These are phyloP conservation scores for Magallana gigas DNA, from an alignment of 1,140 invertebrate species.

Conservation along the genomic window DNA sequence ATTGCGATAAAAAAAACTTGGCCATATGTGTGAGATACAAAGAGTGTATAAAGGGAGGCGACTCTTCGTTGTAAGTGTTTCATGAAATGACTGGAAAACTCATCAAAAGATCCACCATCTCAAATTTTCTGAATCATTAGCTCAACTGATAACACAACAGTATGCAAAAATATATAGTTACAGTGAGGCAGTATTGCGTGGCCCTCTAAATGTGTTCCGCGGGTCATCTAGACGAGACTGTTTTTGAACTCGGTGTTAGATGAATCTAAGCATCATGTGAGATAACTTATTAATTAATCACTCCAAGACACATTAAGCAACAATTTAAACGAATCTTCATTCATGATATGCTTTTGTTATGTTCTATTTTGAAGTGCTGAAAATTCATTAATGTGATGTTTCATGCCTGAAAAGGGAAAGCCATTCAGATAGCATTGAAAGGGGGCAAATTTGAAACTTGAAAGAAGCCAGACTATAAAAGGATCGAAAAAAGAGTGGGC, in stretches of 20 bases:
- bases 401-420: slow-evolving; percentile 24
- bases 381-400: slow-evolving; percentile 37
- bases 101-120: slow-evolving; percentile 53
- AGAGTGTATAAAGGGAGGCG: slow-evolving; percentile 37
- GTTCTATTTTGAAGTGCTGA: slow-evolving; percentile 9
- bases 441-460: slow-evolving; percentile 30
- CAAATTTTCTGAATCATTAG: slow-evolving; percentile 62
- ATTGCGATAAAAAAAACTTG: background rate
- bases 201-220: slow-evolving; percentile 25
- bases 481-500: slow-evolving; percentile 13
- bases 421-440: background rate
- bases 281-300: slow-evolving; percentile 27
- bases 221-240: background rate
- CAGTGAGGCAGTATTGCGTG: slow-evolving; percentile 28
- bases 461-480: slow-evolving; percentile 33
- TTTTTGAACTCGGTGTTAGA: slow-evolving; percentile 13
- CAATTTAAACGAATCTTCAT: slow-evolving; percentile 18
- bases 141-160: slow-evolving; percentile 54
- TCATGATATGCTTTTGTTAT: slow-evolving; percentile 20
- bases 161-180: slow-evolving; percentile 52
- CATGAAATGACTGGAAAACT: slow-evolving; percentile 33
- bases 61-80: slow-evolving; percentile 27
- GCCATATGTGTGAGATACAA: slow-evolving; percentile 18
- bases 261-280: slow-evolving; percentile 1
- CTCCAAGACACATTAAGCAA: slow-evolving; percentile 35